Base-by-base conservation (phyloP, 2,888 invertebrate species). In the Cheilosia vernalis region DNA sequence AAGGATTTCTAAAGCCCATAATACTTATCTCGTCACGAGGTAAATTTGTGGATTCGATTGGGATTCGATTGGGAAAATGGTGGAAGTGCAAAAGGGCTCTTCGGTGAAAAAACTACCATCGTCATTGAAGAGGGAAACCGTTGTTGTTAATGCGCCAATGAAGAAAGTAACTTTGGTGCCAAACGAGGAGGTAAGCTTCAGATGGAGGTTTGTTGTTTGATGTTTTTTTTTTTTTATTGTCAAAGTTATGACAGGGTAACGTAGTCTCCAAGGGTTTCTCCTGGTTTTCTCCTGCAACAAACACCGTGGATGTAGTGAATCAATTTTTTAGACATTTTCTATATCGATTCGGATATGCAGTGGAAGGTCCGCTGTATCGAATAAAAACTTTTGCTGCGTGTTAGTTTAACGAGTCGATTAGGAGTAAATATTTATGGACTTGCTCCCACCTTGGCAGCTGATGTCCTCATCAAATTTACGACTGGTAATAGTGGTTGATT, bases 151-250 rank as follows among this genome's bases (percentile, higher is more conserved):
- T 88, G 91, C 92, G 55, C 91, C 92, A 88, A 90, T 91, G 87
- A 92, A 92, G 87, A 92, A 92, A 89, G 92, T 92, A 55, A 92
- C 92, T 51, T 88, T 92, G 66, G 90, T 92, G 88, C 90, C 91
- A 76, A 92, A 91, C 87, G 92, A 92, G 78, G 92, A 92, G 92
- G 92, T 92, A 89, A 92, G 92, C 24, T 10, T 10, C 40, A 60
- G 60, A 72, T 19, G 2, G 15, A 15, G 58, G 42, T 27, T 60
- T 72, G 44, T 76, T 64, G 37, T 70, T 78, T 40, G 70, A 47
- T 40, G 70, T 55, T 33, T 37, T 67, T 15, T 1, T 27, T 53
- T 66, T 53, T 30, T 3, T 70, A 61, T 30, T 69, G 67, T 51
- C 21, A 56, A 30, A 19, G 9, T 40, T 77, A n/a, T 21, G 19